Conservation (phyloP, 2,797 vertebrate species). For the Numenius phaeopus region DNA sequence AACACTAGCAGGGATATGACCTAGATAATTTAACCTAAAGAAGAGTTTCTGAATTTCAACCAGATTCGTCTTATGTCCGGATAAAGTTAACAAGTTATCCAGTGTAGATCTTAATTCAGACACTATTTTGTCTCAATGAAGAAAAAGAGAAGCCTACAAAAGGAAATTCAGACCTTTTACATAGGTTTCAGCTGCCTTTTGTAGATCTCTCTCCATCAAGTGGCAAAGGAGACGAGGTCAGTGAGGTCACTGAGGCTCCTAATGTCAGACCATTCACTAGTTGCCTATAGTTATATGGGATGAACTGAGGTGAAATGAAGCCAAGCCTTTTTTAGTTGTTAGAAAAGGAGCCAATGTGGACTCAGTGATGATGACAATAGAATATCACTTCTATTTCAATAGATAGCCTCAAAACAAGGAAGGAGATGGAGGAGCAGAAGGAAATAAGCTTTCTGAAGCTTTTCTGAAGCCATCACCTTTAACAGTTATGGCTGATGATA, state of each 20-base stretch:
- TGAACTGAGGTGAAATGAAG: neutral
- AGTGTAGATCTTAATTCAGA: neutral
- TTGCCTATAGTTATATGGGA: neutral
- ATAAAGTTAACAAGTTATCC: too few species aligned
- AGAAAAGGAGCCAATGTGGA: neutral
- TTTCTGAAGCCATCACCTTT: neutral
- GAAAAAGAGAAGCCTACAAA: neutral
- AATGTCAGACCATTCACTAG: neutral
- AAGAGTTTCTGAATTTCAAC: neutral
- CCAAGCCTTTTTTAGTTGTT: neutral
- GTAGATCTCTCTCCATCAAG: neutral
- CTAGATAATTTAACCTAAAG: neutral
- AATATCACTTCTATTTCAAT: neutral
- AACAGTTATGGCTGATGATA: neutral
- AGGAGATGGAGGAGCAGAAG: neutral
- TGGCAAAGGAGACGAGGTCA: neutral
- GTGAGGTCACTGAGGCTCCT: neutral
- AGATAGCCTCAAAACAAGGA: neutral
- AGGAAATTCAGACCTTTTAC: neutral
- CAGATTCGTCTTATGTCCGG: neutral
- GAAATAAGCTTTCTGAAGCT: neutral
- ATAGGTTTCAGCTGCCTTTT: neutral
- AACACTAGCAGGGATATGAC: neutral
- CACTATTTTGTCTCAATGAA: neutral
- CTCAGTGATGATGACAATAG: neutral